Base-by-base conservation (phyloP, 2,888 invertebrate genomes). In the Ceraclea dissimilis region DNA sequence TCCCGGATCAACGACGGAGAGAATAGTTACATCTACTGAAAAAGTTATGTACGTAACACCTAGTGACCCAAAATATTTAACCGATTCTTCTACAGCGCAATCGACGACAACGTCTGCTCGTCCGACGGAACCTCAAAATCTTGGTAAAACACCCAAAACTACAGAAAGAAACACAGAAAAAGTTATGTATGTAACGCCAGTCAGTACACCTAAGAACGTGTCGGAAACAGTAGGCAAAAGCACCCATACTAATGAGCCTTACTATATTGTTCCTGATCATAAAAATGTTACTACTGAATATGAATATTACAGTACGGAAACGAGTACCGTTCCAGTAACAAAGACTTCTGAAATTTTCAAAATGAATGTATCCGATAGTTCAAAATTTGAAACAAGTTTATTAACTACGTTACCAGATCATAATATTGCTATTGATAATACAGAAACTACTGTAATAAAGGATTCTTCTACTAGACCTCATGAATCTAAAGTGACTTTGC, bases 111-210 rank as follows among this genome's bases (percentile, higher is more conserved):
- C 4, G 13, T 8, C n/a, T 39, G 13, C 39, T 5, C 8, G 39
- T 39, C 4, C 39, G 5, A 39, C 39, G 39, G 13, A 5, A 13
- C 4, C n/a, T 4, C 16, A 13, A 39, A 39, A n/a, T 2, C 16
- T 39, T 39, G 13, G 13, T 8, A 39, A 13, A 39, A 39, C 39
- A 4, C 5, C 39, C 13, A 39, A 13, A 39, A 5, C 13, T 39
- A 39, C 13, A 8, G 39, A 39, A 8, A 39, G 4, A 39, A 54
- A 48, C 19, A 54, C 49, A 8, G 54, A 54, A 39, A 54, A 54
- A 11, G 43, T 54, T 17, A 48, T 39, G 31, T 49, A 54, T 49
- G 49, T 54, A 20, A 54, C 49, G 16, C 39, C 54, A 53, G 19
- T 39, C 34, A 26, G 26, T 26, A 6, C 10, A 4, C 26, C 4